phyloP scores from a whole-genome alignment of 2,797 vertebrate species.

The Pangasius macronema region DNA sequence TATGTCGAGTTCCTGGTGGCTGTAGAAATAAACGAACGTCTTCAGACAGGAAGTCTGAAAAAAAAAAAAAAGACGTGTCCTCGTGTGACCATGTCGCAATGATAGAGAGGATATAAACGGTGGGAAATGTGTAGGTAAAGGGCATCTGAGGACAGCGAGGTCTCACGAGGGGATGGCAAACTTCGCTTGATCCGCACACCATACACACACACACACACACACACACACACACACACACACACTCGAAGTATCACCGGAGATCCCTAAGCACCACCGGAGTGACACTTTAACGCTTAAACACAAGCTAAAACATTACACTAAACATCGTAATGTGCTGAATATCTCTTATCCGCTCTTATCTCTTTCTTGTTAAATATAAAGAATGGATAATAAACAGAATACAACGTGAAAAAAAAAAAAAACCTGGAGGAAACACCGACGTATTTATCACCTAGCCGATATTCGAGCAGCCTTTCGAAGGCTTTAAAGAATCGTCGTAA shows the following conservation, averaged over 20 bases:
- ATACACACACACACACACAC: constrained; percentile 16
- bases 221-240: constrained; percentile 12
- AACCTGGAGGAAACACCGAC: not conserved
- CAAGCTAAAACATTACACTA: not conserved
- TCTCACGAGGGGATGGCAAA: not conserved
- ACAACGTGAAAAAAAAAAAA: not conserved
- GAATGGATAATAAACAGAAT: not conserved
- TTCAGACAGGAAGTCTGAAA: not conserved
- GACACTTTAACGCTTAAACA: not conserved
- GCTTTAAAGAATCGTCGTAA: not conserved
- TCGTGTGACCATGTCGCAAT: not conserved
- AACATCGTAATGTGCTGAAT: not conserved
- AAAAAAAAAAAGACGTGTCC: not conserved
- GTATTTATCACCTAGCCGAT: not conserved
- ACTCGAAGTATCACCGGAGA: not conserved
- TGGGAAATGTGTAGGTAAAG: not conserved
- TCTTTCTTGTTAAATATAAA: not conserved
- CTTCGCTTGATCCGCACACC: not conserved
- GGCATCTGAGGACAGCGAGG: not conserved
- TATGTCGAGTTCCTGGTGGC: too few relatives aligned
- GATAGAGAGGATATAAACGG: not conserved
- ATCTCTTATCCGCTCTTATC: not conserved
- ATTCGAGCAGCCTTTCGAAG: not conserved
- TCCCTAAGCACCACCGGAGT: not conserved
- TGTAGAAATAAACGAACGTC: not conserved